phyloP scores from a whole-genome alignment of 2,888 invertebrate species.

The Cataglyphis altisquamis region DNA sequence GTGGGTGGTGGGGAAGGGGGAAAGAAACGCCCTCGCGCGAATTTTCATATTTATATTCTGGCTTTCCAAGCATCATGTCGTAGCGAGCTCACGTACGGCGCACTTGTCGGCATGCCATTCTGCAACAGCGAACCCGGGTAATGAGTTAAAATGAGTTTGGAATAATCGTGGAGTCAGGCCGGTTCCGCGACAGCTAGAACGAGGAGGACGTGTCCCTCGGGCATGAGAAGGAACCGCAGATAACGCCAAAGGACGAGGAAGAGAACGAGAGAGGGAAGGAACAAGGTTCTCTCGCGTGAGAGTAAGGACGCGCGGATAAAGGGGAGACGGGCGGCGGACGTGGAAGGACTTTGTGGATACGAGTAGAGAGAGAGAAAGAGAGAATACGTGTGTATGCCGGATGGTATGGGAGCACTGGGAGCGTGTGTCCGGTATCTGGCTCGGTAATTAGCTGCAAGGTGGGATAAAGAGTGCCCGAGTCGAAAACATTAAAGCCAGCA shows the following conservation, averaged over 20 bases:
- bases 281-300: slow-evolving; percentile 49
- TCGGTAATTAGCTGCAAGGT: slow-evolving; percentile 84
- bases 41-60: slow-evolving; percentile 63
- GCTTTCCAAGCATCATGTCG: slow-evolving; percentile 36
- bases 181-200: slow-evolving; percentile 64
- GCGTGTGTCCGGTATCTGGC: slow-evolving; percentile 80
- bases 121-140: slow-evolving; percentile 72
- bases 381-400: slow-evolving; percentile 56
- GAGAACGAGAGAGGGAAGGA: slow-evolving; percentile 52
- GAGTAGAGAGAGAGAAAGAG: slow-evolving; percentile 42
- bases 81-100: slow-evolving; percentile 52
- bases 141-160: slow-evolving; percentile 81
- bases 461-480: slow-evolving; percentile 81
- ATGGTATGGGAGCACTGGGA: slow-evolving; percentile 66
- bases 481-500: slow-evolving; percentile 82
- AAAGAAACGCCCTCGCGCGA: slow-evolving; percentile 43
- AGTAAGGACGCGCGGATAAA: slow-evolving; percentile 29
- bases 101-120: slow-evolving; percentile 73
- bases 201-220: slow-evolving; percentile 65
- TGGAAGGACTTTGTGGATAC: slow-evolving; percentile 70
- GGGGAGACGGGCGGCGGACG: slow-evolving; percentile 39
- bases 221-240: slow-evolving; percentile 61
- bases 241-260: slow-evolving; percentile 58
- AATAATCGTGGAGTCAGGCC: slow-evolving; percentile 76
- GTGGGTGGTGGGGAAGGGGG: neutral